Conservation (phyloP, 2,797 vertebrate species). For the Prionace glauca region DNA sequence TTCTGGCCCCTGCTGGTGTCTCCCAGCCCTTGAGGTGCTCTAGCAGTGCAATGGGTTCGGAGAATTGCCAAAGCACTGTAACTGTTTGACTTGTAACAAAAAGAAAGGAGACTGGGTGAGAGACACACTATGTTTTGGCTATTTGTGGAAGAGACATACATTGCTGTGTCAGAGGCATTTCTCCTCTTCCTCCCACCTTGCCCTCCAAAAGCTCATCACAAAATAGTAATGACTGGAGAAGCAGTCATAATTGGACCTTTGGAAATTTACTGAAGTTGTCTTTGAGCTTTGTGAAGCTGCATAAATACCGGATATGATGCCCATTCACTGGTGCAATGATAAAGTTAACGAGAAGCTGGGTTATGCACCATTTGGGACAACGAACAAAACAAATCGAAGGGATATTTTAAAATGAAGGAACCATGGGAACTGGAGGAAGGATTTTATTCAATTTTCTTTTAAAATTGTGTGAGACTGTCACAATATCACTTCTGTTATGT, state of each 20-base stretch:
- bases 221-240: neutral
- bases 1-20: too few relatives aligned
- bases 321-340: neutral
- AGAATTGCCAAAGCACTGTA: too few relatives aligned
- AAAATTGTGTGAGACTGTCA: neutral
- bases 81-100: too few relatives aligned
- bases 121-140: neutral
- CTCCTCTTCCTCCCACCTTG: too few relatives aligned
- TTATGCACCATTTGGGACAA: neutral
- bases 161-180: neutral
- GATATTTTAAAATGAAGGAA: neutral
- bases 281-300: neutral
- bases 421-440: constrained; percentile 13
- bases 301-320: neutral
- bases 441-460: neutral
- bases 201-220: neutral
- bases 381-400: neutral
- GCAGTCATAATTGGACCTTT: neutral
- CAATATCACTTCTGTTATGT: neutral
- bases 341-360: neutral
- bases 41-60: too few relatives aligned
- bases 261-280: neutral
- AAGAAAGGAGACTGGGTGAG: neutral
- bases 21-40: too few relatives aligned
- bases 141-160: neutral